Percentiles rank a stretch among this genome's conserved stretches.
Evolutionary conservation across 2,888 invertebrate species (phyloP).

Genomic region (Heliconius ethilla): DNA sequence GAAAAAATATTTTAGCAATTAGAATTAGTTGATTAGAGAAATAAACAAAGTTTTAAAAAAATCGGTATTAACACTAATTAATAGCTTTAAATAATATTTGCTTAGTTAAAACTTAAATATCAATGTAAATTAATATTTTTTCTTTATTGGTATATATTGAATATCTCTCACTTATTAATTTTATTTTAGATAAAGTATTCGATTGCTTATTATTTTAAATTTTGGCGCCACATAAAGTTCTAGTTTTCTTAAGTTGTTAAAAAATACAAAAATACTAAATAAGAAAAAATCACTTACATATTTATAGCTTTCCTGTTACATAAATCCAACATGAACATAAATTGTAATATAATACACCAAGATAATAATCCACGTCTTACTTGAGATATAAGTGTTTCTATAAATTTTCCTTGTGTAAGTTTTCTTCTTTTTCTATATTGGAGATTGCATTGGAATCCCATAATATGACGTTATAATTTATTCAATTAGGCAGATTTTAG

Average conservation of each 20-base stretch:
- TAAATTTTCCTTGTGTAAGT: conserved; percentile 9
- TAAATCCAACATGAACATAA: background rate
- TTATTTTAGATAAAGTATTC: conserved; percentile 3
- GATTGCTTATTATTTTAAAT: background rate
- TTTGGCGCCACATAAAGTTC: background rate
- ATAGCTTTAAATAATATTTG: background rate
- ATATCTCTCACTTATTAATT: background rate
- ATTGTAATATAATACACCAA: background rate
- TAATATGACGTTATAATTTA: conserved; percentile 38
- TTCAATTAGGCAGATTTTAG: background rate
- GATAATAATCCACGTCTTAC: background rate
- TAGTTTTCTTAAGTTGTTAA: background rate
- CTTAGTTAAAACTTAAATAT: background rate
- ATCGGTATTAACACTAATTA: background rate
- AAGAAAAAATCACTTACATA: background rate
- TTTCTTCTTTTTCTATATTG: conserved; percentile 47
- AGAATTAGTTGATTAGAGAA: background rate
- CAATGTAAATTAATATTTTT: too few relatives aligned
- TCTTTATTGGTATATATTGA: too few relatives aligned
- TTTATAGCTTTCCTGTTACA: background rate
- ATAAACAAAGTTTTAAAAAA: background rate
- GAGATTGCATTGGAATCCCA: conserved; percentile 53
- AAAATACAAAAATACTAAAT: background rate
- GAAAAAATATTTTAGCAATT: background rate
- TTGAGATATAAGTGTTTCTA: conserved; percentile 5